These are phyloP conservation scores for Orthonyx spaldingii DNA, from an alignment of 2,113 vertebrate species.

Conservation along the genomic window DNA sequence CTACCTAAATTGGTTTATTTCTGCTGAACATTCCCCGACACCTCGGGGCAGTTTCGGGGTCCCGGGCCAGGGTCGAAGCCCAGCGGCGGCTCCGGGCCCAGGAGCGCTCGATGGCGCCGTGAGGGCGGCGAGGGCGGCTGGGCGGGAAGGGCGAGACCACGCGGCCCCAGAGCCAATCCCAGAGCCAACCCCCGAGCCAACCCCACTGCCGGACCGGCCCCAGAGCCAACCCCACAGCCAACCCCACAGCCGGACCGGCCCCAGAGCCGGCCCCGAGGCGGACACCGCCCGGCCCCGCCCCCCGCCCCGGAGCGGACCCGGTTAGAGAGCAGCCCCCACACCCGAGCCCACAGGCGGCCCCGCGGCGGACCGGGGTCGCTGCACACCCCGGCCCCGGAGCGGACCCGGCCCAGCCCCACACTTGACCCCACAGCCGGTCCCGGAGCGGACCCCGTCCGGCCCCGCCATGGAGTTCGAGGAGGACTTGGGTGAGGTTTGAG, in stretches of 20 bases:
- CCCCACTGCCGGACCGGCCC: background rate
- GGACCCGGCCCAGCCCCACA: too few species aligned
- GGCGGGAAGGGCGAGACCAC: background rate
- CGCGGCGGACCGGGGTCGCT: too few species aligned
- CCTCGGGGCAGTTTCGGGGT: rapidly evolving
- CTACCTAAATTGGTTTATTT: background rate
- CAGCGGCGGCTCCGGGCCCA: background rate
- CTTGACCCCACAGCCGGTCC: too few species aligned
- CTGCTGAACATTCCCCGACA: background rate
- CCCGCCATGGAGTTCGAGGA: background rate
- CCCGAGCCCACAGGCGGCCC: too few species aligned
- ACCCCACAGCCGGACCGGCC: too few species aligned
- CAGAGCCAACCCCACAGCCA: background rate
- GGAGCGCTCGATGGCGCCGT: background rate
- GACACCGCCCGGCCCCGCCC: rapidly evolving
- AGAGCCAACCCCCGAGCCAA: too few species aligned
- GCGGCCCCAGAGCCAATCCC: background rate
- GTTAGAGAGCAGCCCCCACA: too few species aligned
- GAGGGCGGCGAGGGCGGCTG: background rate
- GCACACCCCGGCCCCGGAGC: too few species aligned
- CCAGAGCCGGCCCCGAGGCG: too few species aligned
- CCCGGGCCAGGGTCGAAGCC: too few species aligned
- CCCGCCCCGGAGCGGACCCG: background rate
- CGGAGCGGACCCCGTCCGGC: too few species aligned
- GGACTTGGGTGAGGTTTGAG: background rate